Evolutionary conservation across 1,140 invertebrate genomes (phyloP).

Genomic region (Hetaerina americana): DNA sequence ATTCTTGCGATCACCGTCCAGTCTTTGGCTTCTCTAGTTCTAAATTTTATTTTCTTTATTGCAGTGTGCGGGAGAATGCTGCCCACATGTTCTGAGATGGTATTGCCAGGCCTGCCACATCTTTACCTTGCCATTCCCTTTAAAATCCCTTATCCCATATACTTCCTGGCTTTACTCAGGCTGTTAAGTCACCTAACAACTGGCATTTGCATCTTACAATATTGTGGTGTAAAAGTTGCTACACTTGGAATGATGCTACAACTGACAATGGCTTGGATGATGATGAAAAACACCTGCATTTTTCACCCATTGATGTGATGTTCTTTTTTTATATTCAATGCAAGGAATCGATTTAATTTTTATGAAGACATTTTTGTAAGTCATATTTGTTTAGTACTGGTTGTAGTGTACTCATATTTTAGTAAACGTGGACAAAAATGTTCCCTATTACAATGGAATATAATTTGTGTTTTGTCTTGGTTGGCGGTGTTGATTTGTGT

Average conservation of each 20-base stretch:
- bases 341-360: neutral
- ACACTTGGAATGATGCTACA: neutral
- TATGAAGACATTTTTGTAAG: neutral
- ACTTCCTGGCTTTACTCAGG: neutral
- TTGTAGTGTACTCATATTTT: constrained; percentile 1
- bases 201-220: neutral
- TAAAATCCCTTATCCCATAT: neutral
- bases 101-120: neutral
- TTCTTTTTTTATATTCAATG: constrained; percentile 1
- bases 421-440: neutral
- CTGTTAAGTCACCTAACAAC: neutral
- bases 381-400: neutral
- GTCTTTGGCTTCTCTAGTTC: too few relatives aligned
- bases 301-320: constrained; percentile 8
- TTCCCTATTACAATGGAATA: neutral
- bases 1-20: too few relatives aligned
- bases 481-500: neutral
- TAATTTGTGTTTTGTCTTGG: neutral
- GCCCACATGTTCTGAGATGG: neutral
- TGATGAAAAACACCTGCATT: neutral
- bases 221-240: neutral
- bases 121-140: neutral
- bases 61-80: constrained; percentile 13
- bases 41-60: constrained; percentile 4
- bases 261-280: neutral